Conservation (phyloP, 2,888 invertebrate genomes). For the Agriopis marginaria region DNA sequence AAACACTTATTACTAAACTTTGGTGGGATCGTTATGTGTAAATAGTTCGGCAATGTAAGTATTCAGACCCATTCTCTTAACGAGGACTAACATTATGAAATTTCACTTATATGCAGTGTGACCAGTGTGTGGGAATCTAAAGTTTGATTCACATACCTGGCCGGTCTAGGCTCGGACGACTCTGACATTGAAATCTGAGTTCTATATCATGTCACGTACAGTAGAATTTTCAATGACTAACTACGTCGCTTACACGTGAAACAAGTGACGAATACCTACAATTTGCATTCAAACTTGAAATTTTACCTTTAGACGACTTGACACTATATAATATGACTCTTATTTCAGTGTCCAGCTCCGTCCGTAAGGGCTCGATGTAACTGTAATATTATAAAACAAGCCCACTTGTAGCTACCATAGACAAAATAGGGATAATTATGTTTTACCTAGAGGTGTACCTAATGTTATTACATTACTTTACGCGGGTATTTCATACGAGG, state of each 20-base stretch:
- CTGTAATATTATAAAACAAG: too few species aligned
- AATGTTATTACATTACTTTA: too few species aligned
- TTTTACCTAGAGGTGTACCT: too few species aligned
- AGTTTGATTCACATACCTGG: background rate
- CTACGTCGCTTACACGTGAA: background rate
- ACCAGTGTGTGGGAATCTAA: background rate
- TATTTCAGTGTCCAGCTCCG: too few species aligned
- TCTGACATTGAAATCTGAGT: background rate
- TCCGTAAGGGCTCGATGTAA: too few species aligned
- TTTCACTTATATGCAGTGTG: constrained; percentile 12
- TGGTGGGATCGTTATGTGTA: constrained; percentile 84
- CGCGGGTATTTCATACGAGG: too few species aligned
- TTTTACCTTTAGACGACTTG: too few species aligned
- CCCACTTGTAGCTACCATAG: too few species aligned
- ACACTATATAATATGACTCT: too few species aligned
- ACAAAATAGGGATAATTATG: too few species aligned
- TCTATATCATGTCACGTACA: background rate
- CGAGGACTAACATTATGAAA: constrained; percentile 38
- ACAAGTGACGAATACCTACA: background rate
- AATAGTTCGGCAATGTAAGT: constrained; percentile 71
- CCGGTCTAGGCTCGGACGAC: background rate
- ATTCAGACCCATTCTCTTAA: constrained; percentile 50
- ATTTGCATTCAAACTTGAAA: background rate
- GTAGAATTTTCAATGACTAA: background rate
- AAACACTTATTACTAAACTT: constrained; percentile 82